Percentiles rank a stretch among this genome's conserved stretches.
phyloP scores from a whole-genome alignment of 2,113 vertebrate species.

The Colinus virginianus region DNA sequence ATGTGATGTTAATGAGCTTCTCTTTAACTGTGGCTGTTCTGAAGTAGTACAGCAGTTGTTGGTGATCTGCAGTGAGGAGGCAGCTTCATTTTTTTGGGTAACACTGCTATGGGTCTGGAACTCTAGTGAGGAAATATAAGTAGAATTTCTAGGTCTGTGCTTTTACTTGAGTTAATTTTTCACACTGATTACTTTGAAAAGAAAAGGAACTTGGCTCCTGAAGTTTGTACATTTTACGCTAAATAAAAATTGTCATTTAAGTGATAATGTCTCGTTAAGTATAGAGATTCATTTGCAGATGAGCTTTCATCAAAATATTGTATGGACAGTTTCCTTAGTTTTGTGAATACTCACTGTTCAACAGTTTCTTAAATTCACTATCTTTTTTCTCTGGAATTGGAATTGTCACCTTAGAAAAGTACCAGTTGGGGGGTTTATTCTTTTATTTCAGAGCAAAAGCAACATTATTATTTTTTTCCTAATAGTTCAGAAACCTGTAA shows the following conservation, averaged over 20 bases:
- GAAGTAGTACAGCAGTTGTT: accelerated
- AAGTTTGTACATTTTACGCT: neutral
- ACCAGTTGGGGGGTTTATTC: constrained; percentile 9
- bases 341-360: neutral
- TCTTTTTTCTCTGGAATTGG: neutral
- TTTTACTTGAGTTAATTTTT: neutral
- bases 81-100: neutral
- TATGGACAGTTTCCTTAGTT: neutral
- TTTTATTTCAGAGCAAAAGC: constrained; percentile 6
- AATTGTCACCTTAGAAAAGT: neutral
- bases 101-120: neutral
- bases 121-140: neutral
- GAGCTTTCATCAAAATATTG: neutral
- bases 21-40: neutral
- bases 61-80: neutral
- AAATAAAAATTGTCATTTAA: neutral
- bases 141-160: neutral
- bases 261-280: neutral
- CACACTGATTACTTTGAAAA: neutral
- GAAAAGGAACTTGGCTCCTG: neutral
- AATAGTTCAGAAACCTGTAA: constrained; percentile 54
- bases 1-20: neutral
- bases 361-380: neutral
- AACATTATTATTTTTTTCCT: constrained; percentile 17
- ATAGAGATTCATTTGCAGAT: neutral